Conservation (phyloP, 2,113 vertebrate genomes). For the Anguilla rostrata region DNA sequence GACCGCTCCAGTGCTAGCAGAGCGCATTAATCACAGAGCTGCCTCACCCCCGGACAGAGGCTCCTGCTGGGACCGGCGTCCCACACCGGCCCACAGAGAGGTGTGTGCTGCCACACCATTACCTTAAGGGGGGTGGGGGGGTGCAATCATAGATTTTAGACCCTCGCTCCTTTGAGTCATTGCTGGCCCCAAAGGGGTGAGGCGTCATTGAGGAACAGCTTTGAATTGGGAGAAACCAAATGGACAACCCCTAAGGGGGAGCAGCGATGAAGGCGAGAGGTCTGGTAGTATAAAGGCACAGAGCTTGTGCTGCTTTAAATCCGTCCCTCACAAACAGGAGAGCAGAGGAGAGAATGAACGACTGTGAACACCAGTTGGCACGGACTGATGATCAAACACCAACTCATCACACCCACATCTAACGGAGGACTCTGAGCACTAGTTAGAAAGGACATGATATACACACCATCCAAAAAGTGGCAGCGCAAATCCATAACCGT, state of each 20-base stretch:
- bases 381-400: neutral
- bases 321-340: neutral
- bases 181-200: neutral
- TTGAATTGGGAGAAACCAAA: neutral
- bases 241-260: neutral
- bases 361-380: neutral
- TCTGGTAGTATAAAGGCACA: neutral
- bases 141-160: neutral
- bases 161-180: neutral
- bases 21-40: neutral
- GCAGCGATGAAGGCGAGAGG: neutral
- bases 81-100: neutral
- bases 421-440: too few relatives aligned
- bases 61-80: neutral
- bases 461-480: too few relatives aligned
- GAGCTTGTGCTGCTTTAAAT: neutral
- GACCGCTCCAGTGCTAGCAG: neutral
- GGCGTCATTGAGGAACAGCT: neutral
- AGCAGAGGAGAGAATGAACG: neutral
- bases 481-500: constrained; percentile 1
- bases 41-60: neutral
- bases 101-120: neutral
- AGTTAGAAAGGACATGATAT: too few relatives aligned
- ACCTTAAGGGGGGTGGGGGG: too few relatives aligned
- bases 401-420: constrained; percentile 5